Base-by-base conservation (phyloP, 2,797 vertebrate genomes). In the Menidia menidia region DNA sequence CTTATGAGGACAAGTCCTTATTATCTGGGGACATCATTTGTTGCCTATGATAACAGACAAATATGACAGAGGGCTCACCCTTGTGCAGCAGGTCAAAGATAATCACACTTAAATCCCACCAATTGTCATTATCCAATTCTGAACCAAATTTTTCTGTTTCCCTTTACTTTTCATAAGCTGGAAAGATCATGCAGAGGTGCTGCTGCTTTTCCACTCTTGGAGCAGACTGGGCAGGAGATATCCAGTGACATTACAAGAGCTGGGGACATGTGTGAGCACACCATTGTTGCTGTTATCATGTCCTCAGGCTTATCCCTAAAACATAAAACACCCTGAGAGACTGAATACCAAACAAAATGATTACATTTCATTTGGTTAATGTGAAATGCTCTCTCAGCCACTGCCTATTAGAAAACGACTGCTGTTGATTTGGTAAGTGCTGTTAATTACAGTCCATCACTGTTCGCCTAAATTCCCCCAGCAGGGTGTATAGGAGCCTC, bases 61-160 rank as follows among this genome's bases (percentile, higher is more conserved):
- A 79, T 59, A 67, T 75, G 60, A 63, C 1, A 6, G 18, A 41
- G 71, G 41, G 67, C 56, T 75, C 62, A 73, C 92, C 92, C 94
- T 95, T 89, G 91, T 93, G 90, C 92, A 89, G 89, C 93, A 87
- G 93, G 93, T 95, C 95, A 95, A 92, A 94, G 94, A 94, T 96
- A 86, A 91, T 96, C 93, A 78, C 78, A 93, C 93, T 95, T 95
- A 94, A 95, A 93, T 94, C 92, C 94, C 74, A 42, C 72, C 82
- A 96, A 96, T 94, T 94, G 95, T 96, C 96, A 96, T 92, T 86
- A 89, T 92, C 91, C 68, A 64, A 81, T 48, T 75, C 51, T 77
- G 44, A 65, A 71, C 39, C 83, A 66, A 84, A 66, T 53, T 39
- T 25, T 41, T 44, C 48, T 57, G 60, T 43, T 67, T 77, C 63